Base-by-base conservation (phyloP, 2,888 invertebrate genomes). In the Polydrusus tereticollis region DNA sequence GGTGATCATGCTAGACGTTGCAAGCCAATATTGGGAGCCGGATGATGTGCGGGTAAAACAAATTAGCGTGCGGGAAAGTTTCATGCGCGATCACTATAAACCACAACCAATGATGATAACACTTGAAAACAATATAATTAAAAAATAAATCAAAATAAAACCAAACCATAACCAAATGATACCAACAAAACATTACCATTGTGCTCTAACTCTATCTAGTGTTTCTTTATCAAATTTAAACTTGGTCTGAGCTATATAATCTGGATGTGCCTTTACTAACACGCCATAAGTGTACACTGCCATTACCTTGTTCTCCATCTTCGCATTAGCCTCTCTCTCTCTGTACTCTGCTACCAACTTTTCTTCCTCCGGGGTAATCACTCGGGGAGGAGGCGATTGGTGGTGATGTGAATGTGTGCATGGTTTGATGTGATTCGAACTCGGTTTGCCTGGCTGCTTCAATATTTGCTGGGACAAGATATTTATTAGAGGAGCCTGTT, bases 381-480 rank as follows among this genome's bases (percentile, higher is more conserved):
- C n/a, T n/a, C 29, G 29, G 12, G 41, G 6, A 41, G 41, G 14
- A 12, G 45, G 36, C 14, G 10, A 10, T 5, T 59, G 47, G 18
- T 20, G 12, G 12, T 23, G 21, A 5, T 47, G 14, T 12, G 21
- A 23, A 23, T n/a, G 1, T 21, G n/a, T 16, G 23, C 16, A 21
- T 1, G 21, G 21, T 45, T 12, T 45, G 1, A 8, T 18, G 7
- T 18, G 20, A 20, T 7, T 45, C 12, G 20, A 8, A 21, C 6
- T n/a, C n/a, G 38, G 2, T 12, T 38, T 38, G 38, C n/a, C 8
- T 10, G 76, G 52, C 7, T 83, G 84, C 68, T 82, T 79, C 45
- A 85, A 82, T 43, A 84, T 83, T 77, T 85, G 85, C 69, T 85
- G 85, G 1, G 85, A 85, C 33, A 86, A 77, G 60, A 86, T 85